Base-by-base conservation (phyloP, 2,113 vertebrate species). In the Oryzias celebensis region DNA sequence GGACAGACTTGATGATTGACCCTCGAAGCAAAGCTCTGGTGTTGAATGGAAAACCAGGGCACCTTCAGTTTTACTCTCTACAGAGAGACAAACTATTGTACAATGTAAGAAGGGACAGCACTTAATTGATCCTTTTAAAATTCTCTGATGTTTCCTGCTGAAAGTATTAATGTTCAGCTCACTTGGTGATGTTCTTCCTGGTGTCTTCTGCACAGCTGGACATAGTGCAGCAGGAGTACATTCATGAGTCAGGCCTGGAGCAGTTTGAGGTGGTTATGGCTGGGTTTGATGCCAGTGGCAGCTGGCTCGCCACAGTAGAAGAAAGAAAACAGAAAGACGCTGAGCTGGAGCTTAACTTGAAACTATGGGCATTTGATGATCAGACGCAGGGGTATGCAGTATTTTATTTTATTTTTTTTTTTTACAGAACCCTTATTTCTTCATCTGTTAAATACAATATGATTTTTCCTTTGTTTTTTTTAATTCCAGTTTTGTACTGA, bases 21-120 rank as follows among this genome's bases (percentile, higher is more conserved):
- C 96, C 96, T 15, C 94, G 90, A 85, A 98, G 91, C 62, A 96
- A 92, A 88, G 93, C 96, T 63, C 81, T 98, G 85, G 97, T 98
- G 68, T 88, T 98, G 64, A 98, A 98, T 15, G 97, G 97, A 20
- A 97, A 95, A 74, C 96, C 97, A 0, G 97, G 97, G n/a, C 96
- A 98, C 70, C 80, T 99, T 72, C 97, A 99, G 85, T 99, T 99
- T 84, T 99, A 97, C 68, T 97, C 93, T 23, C 92, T 98, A 22
- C 93, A 94, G 41, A 92, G 82, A 77, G 96, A 99, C 84, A 95
- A 94, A 6, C 96, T 96, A 46, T 82, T 99, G 14, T 99, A 94
- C 83, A 97, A 95, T 59, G 97, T 98, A 92, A 95, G 96, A 13
- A 10, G 16, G 22, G 52, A 23, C 15, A 15, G 44, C 43, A 24